Conservation (phyloP, 2,888 invertebrate species). For the Drosophila prostipennis region DNA sequence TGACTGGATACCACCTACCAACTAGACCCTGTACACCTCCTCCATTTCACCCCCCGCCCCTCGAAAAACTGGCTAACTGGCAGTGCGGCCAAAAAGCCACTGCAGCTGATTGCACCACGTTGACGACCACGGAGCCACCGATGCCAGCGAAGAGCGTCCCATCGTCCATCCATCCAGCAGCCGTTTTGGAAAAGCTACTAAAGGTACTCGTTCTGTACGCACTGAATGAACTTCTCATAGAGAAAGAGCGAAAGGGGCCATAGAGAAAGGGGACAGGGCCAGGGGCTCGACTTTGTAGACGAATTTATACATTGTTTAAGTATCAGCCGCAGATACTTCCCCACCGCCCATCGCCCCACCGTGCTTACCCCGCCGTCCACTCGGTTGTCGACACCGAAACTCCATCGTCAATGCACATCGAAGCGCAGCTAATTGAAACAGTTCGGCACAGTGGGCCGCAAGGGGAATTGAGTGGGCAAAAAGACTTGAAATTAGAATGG, state of each 20-base stretch:
- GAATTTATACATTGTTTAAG: conserved; percentile 78
- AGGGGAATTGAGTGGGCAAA: not conserved
- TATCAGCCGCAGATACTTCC: conserved; percentile 66
- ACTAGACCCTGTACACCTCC: not conserved
- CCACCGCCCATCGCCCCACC: conserved; percentile 12
- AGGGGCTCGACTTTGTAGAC: conserved; percentile 56
- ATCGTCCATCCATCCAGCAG: conserved; percentile 12
- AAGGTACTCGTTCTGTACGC: conserved; percentile 31
- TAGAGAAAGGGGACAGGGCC: not conserved
- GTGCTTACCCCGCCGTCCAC: conserved; percentile 17
- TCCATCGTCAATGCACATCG: conserved; percentile 73
- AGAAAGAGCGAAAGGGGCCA: not conserved
- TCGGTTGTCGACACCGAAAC: conserved; percentile 65
- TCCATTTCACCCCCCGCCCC: not conserved
- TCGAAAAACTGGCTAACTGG: conserved; percentile 45
- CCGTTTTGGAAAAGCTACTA: conserved; percentile 10
- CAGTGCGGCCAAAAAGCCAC: conserved; percentile 74
- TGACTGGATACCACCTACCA: conserved; percentile 20
- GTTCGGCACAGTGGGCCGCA: conserved; percentile 60
- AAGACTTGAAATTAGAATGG: not conserved
- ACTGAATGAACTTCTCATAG: conserved; percentile 36
- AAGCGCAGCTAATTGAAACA: conserved; percentile 78
- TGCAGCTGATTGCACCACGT: conserved; percentile 77
- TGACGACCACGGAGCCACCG: conserved; percentile 63
- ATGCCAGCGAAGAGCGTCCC: conserved; percentile 38